Evolutionary conservation across 2,797 vertebrate genomes (phyloP).

Genomic region (Nasua narica): DNA sequence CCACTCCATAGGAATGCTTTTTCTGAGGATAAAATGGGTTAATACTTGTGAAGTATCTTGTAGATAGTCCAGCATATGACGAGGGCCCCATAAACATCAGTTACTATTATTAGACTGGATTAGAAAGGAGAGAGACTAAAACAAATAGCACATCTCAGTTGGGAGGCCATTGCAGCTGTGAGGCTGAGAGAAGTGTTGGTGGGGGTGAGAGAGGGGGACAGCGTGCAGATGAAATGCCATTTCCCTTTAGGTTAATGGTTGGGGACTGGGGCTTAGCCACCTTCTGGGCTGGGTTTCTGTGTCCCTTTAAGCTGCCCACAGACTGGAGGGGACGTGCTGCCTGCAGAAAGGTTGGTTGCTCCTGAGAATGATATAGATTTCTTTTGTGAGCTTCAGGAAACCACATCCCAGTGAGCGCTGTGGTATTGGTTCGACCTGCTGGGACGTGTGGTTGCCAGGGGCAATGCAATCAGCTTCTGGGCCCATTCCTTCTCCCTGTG

Average conservation of each 20-base stretch:
- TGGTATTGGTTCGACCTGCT: slow-evolving; percentile 36
- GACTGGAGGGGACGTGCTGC: not conserved
- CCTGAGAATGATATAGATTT: slow-evolving; percentile 69
- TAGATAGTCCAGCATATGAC: not conserved
- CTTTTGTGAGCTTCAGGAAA: slow-evolving; percentile 55
- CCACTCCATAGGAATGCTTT: not conserved
- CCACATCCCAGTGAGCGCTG: not conserved
- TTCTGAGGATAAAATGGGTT: not conserved
- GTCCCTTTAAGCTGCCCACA: slow-evolving; percentile 17
- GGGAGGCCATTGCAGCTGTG: not conserved
- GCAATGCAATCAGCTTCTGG: slow-evolving; percentile 64
- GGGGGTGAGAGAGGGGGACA: not conserved
- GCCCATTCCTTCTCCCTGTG: slow-evolving; percentile 24
- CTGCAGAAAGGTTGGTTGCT: slow-evolving; percentile 31
- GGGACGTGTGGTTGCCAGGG: slow-evolving; percentile 74
- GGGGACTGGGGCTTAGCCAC: not conserved
- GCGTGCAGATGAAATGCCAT: fast-evolving
- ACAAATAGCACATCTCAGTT: not conserved
- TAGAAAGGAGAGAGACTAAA: not conserved
- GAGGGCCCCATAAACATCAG: not conserved
- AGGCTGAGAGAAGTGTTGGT: not conserved
- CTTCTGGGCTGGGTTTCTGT: not conserved
- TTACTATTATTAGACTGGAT: not conserved
- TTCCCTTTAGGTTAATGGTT: not conserved
- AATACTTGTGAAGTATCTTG: not conserved